Evolutionary conservation across 30 jellyfish, hydroid and myxozoan species (phyloP).

Genomic region (Nemopilema nomurai): DNA sequence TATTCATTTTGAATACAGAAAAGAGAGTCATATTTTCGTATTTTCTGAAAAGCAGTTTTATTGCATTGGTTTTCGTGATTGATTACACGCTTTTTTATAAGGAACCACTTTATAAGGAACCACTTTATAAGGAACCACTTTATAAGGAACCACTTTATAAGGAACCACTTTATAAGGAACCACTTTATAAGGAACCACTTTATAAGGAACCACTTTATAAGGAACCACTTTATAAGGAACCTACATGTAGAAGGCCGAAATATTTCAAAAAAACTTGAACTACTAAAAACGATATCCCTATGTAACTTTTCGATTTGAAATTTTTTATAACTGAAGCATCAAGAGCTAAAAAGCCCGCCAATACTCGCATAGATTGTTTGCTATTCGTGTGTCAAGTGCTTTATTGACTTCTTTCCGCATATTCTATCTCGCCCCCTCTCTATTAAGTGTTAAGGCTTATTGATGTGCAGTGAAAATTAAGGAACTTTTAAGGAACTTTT

Average conservation of each 20-base stretch:
- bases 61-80: too few relatives aligned
- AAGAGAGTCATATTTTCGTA: too few relatives aligned
- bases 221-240: not conserved
- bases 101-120: too few relatives aligned
- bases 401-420: not conserved
- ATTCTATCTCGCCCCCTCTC: not conserved
- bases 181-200: too few relatives aligned
- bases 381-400: not conserved
- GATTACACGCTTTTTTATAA: too few relatives aligned
- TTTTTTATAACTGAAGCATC: not conserved
- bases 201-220: too few relatives aligned
- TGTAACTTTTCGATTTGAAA: not conserved
- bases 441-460: not conserved
- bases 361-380: not conserved
- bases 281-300: not conserved
- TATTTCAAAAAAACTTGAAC: not conserved
- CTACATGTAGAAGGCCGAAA: not conserved
- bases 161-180: too few relatives aligned
- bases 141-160: too few relatives aligned
- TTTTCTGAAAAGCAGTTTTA: too few relatives aligned
- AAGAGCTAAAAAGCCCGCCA: not conserved
- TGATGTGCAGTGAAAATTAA: not conserved
- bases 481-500: conserved; percentile 25
- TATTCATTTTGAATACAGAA: too few relatives aligned
- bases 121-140: too few relatives aligned